These are phyloP conservation scores for Triplophysa yarkandensis DNA, from an alignment of 2,797 vertebrate species.

Conservation along the genomic window DNA sequence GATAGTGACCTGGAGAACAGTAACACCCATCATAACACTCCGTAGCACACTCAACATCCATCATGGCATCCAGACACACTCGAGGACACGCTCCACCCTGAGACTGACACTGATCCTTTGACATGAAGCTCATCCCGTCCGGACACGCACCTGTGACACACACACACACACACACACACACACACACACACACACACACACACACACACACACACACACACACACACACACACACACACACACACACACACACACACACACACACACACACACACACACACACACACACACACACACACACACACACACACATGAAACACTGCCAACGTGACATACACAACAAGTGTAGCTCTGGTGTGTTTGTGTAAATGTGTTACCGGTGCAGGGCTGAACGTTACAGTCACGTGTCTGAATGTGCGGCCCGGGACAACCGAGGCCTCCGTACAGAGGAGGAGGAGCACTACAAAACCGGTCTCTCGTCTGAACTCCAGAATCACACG, in stretches of 20 bases:
- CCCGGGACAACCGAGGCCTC: slow-evolving; percentile 73
- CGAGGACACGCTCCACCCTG: slow-evolving; percentile 78
- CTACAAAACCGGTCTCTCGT: slow-evolving; percentile 78
- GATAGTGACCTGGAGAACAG: slow-evolving; percentile 79
- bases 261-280: slow-evolving; percentile 30
- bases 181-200: slow-evolving; percentile 28
- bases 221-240: slow-evolving; percentile 27
- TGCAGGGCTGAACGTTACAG: slow-evolving; percentile 83
- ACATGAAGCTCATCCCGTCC: slow-evolving; percentile 74
- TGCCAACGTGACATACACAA: no score
- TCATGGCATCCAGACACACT: slow-evolving; percentile 80
- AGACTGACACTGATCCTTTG: slow-evolving; percentile 71
- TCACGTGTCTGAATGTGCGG: slow-evolving; percentile 85
- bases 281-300: slow-evolving; percentile 22
- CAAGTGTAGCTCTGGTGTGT: neutral
- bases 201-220: slow-evolving; percentile 30
- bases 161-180: slow-evolving; percentile 30
- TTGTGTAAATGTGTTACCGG: slow-evolving; percentile 67
- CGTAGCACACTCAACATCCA: slow-evolving; percentile 79
- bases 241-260: slow-evolving; percentile 28
- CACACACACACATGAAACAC: slow-evolving; percentile 16
- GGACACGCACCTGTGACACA: slow-evolving; percentile 77
- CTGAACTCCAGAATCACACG: slow-evolving; percentile 83
- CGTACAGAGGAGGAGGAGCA: slow-evolving; percentile 67
- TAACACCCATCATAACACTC: slow-evolving; percentile 81